phyloP scores from a whole-genome alignment of 64 coral and sea anemone genomes.

The Montipora efflorescens region DNA sequence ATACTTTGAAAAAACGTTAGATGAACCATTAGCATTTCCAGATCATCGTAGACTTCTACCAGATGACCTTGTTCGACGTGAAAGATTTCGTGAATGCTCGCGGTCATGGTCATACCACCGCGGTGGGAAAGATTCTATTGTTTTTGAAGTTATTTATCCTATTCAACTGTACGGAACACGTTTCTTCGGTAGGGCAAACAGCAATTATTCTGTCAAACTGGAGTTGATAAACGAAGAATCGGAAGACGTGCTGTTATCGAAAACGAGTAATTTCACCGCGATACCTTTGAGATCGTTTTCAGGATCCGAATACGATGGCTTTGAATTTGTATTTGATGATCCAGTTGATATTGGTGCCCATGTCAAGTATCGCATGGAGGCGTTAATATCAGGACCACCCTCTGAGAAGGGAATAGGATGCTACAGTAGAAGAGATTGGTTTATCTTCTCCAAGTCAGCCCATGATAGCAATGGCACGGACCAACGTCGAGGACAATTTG shows the following conservation, averaged over 20 bases:
- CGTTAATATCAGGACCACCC: slow-evolving; percentile 1
- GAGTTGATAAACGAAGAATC: background rate
- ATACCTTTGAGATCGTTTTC: background rate
- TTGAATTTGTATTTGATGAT: background rate
- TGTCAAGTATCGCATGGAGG: background rate
- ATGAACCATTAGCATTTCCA: background rate
- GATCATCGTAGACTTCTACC: background rate
- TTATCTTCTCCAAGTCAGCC: background rate
- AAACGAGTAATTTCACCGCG: slow-evolving; percentile 3
- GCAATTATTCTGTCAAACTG: background rate
- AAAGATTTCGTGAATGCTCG: background rate
- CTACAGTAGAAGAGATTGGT: background rate
- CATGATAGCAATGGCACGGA: background rate
- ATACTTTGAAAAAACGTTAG: background rate
- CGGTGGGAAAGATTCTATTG: background rate
- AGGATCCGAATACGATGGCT: background rate
- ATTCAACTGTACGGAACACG: slow-evolving; percentile 4
- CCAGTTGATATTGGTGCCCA: background rate
- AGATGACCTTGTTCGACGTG: background rate
- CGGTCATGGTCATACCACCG: background rate
- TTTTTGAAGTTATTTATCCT: background rate
- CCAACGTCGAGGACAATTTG: background rate
- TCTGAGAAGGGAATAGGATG: background rate
- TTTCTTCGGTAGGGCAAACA: background rate
- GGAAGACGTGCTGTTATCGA: background rate